Evolutionary conservation across 1,140 invertebrate genomes (phyloP), one percentile per base, ranked within the genome.

Genomic region (Penaeus chinensis): DNA sequence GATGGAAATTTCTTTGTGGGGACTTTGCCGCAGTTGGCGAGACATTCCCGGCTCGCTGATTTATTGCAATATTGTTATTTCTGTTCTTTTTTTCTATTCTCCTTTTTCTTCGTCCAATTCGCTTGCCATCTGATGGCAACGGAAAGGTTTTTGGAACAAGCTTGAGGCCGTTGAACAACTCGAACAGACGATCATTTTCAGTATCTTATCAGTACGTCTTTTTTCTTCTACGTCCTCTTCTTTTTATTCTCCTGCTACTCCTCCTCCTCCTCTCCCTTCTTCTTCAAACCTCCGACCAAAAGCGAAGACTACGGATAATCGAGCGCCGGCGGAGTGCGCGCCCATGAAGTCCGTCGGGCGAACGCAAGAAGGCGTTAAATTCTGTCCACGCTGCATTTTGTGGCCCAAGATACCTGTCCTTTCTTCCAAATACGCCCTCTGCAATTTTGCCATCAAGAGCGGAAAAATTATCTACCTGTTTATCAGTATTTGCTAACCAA

Each of bases 1-100:
- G 84, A 86, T 86, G 84, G 84, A 80, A 60, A 71, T 80, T 78
- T 86, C 84, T 86, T 86, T 86, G 84, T 86, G 77, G 84, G 84
- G 63, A 60, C 65, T 60, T 27, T 37, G 77, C 37, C 84, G 13
- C 77, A 80, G 84, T 65, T 71, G 84, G 84, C 77, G 22, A 80
- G 65, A 22, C 81, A 80, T 80, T 69, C 78, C 78, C 84, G n/a
- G 37, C 84, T 80, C 32, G 47, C 71, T 86, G 84, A 86, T 86
- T 86, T 71, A 86, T 80, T 80, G 77, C 84, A 86, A 71, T 86
- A 77, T 37, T 77, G 24, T 71, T 62, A 66, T 54, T 65, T 63
- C 63, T 27, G 16, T 22, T 37, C 2, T 47, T 27, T 13, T 13
- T 20, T 71, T 74, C 42, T 78, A 54, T 78, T 65, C 19, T 65